Evolutionary conservation across 2,113 vertebrate genomes (phyloP).

Genomic region (Notarius quadriscutis): DNA sequence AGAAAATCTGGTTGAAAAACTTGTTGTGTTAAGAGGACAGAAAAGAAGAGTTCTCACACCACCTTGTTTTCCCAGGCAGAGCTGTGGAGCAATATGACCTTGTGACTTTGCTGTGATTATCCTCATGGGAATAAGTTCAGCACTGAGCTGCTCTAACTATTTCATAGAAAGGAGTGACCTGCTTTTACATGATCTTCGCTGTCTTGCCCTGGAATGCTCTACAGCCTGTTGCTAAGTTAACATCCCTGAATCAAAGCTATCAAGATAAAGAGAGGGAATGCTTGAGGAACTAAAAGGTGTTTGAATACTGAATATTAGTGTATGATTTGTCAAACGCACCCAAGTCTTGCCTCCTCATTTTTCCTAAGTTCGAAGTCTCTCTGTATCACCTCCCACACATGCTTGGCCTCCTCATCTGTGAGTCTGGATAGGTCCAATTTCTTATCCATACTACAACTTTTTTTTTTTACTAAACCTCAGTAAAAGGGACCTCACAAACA

Average conservation of each 20-base stretch:
- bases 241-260: not conserved
- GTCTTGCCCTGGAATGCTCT: not conserved
- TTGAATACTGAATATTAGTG: not conserved
- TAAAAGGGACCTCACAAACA: not conserved
- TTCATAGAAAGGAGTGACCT: conserved; percentile 24
- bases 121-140: conserved; percentile 41
- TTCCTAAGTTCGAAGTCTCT: conserved; percentile 89
- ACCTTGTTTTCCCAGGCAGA: conserved; percentile 41
- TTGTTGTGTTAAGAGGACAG: conserved; percentile 57
- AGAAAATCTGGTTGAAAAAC: conserved; percentile 2
- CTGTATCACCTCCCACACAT: conserved; percentile 90
- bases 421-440: conserved; percentile 92
- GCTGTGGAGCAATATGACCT: conserved; percentile 37
- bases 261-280: not conserved
- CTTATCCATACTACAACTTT: conserved; percentile 73
- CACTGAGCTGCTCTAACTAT: conserved; percentile 55
- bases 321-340: conserved; percentile 69
- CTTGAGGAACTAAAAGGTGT: not conserved
- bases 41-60: conserved; percentile 37
- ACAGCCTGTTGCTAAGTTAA: not conserved
- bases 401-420: conserved; percentile 89
- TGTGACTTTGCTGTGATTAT: conserved; percentile 68
- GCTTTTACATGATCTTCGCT: not conserved
- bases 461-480: not conserved
- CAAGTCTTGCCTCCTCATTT: conserved; percentile 85